Base-by-base conservation (phyloP, 92 coral and sea anemone species). In the Palythoa grandiflora region DNA sequence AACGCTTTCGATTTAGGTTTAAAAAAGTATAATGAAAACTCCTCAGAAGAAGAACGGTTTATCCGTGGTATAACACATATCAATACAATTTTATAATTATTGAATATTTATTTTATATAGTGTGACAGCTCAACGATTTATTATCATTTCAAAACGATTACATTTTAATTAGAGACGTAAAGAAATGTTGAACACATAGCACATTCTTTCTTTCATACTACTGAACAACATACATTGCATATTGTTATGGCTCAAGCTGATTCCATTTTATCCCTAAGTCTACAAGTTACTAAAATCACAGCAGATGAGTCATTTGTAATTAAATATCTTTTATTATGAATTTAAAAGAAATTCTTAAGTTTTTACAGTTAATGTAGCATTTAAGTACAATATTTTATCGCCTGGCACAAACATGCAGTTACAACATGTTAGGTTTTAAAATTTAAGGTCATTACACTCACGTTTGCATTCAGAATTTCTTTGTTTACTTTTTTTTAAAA, bases 271-370 rank as follows among this genome's bases (percentile, higher is more conserved):
- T 44, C 50, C 50, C 50, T 0, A 44, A 4, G 50, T 4, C 50
- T 44, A 35, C 17, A 44, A n/a, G 47, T 59, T 15, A 8, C 21
- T 20, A 19, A 66, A 21, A 50, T 17, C 54, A 80, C 85, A 65
- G 73, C 85, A 80, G 73, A 57, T 2, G 59, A 80, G 57, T 80
- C 85, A 12, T n/a, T 66, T 81, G 59, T 13, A 16, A 12, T 44
- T 40, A 73, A 19, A 36, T 12, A 50, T 40, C 21, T 47, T 80
- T 81, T 63, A 63, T 81, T 44, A 19, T 66, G 12, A 66, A 40
- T 0, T 81, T 66, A 20, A 40, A 14, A 65, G 28, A 65, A 35
- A 38, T 10, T 12, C 37, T 11, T 80, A 2, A 63, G 15, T 48
- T 66, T 47, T 65, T 68, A 81, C 63, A 66, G 86, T 61, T 81